Percentiles rank a stretch among this genome's conserved stretches.
These are phyloP conservation scores for Ruditapes philippinarum DNA, from an alignment of 1,140 invertebrate species.

Conservation along the genomic window DNA sequence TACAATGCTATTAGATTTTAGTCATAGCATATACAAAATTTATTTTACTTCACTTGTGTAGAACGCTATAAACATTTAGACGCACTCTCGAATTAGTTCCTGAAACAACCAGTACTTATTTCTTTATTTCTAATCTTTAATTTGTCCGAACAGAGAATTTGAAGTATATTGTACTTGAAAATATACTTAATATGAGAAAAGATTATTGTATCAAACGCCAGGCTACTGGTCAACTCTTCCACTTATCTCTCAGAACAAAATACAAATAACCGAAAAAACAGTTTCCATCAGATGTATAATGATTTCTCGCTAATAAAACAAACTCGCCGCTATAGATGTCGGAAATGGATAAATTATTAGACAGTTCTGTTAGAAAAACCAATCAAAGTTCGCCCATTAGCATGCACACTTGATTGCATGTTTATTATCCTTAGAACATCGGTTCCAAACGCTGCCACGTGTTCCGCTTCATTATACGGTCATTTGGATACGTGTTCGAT, in stretches of 20 bases:
- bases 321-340: slow-evolving; percentile 50
- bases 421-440: slow-evolving; percentile 56
- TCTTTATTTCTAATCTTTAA: too few species aligned
- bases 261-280: neutral
- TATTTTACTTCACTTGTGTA: too few species aligned
- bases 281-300: slow-evolving; percentile 43
- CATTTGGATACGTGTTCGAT: slow-evolving; percentile 49
- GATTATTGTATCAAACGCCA: too few species aligned
- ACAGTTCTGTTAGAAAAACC: slow-evolving; percentile 50
- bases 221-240: neutral
- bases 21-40: too few species aligned
- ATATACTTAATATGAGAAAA: too few species aligned
- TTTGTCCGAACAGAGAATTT: too few species aligned
- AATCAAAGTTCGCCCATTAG: slow-evolving; percentile 57
- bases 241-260: neutral
- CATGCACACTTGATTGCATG: slow-evolving; percentile 59
- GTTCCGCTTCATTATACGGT: slow-evolving; percentile 60
- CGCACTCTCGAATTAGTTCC: too few species aligned
- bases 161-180: too few species aligned
- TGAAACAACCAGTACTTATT: too few species aligned
- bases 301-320: slow-evolving; percentile 58
- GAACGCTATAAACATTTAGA: too few species aligned
- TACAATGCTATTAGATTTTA: too few species aligned
- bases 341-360: slow-evolving; percentile 67
- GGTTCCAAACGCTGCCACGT: slow-evolving; percentile 47